Evolutionary conservation across 2,797 vertebrate genomes (phyloP), one percentile per base, ranked within the genome.

Genomic region (Bovichtus variegatus): DNA sequence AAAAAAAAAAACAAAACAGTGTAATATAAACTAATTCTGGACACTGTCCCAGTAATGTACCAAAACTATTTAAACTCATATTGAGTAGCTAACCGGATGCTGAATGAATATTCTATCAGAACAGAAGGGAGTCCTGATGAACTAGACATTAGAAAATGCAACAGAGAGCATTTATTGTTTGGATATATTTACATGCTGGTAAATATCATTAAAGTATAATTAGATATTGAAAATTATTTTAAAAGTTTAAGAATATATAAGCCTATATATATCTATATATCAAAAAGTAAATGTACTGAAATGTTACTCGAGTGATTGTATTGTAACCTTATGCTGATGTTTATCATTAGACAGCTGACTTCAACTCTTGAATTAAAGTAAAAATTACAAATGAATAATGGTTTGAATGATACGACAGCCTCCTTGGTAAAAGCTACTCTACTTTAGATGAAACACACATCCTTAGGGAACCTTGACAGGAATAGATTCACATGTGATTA

Each of bases 401-500:
- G 4, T 49, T 61, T n/a, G 4, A 68, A 19, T 49, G 15, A 31
- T 3, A 7, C 19, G 21, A 40, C 34, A 62, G 29, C 25, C n/a
- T 43, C 11, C 10, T 54, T 38, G n/a, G 40, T 67, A 38, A 58
- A 36, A 53, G 58, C n/a, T 44, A 67, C 13, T 59, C 15, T 25
- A 10, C 41, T 64, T 46, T 18, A 21, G 23, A 55, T 66, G 9
- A 74, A 70, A 62, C 34, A 27, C 57, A 61, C 49, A 58, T 51
- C 57, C 73, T 49, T 8, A 15, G 55, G 36, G 51, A 74, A 58
- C 34, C 51, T 53, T 46, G 58, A 18, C 7, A 1, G 34, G 12
- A 75, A 74, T n/a, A 47, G 58, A 63, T 54, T 68, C 43, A 57
- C 43, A 80, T 69, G 38, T 25, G 61, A 78, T 76, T 74, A 74